Conservation (phyloP, 2,797 vertebrate genomes). For the Sebastes iracundus region DNA sequence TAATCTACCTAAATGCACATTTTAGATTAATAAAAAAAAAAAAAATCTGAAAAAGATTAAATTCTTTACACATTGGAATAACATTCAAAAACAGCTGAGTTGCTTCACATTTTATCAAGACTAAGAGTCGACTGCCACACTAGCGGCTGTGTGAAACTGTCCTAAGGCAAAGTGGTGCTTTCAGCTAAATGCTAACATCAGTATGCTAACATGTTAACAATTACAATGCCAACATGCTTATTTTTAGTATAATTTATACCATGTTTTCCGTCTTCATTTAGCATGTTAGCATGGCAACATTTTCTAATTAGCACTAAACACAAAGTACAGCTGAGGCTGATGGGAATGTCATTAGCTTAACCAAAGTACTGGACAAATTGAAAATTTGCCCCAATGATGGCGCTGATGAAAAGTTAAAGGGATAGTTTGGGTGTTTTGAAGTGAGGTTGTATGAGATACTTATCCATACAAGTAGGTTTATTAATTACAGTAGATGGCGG, state of each 20-base stretch:
- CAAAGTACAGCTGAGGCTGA: no score
- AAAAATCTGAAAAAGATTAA: not conserved
- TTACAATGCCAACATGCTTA: no score
- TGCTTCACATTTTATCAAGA: not conserved
- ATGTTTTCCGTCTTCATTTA: rapidly evolving
- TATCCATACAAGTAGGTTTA: no score
- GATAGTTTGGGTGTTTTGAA: no score
- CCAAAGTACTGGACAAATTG: not conserved
- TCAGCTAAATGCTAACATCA: no score
- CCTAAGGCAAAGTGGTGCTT: no score
- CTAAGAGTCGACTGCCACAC: not conserved
- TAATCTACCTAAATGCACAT: not conserved
- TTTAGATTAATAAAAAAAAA: not conserved
- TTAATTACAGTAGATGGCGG: no score
- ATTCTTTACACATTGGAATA: not conserved
- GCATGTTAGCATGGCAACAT: not conserved
- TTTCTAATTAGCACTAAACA: not conserved
- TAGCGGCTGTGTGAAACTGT: not conserved
- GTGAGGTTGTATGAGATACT: no score
- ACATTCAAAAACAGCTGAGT: not conserved
- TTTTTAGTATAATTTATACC: not conserved
- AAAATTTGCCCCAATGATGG: no score
- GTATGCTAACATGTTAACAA: no score
- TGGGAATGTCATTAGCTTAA: not conserved
- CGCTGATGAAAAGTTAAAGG: no score